Base-by-base conservation (phyloP, 2,888 invertebrate species). In the Fragum fragum region DNA sequence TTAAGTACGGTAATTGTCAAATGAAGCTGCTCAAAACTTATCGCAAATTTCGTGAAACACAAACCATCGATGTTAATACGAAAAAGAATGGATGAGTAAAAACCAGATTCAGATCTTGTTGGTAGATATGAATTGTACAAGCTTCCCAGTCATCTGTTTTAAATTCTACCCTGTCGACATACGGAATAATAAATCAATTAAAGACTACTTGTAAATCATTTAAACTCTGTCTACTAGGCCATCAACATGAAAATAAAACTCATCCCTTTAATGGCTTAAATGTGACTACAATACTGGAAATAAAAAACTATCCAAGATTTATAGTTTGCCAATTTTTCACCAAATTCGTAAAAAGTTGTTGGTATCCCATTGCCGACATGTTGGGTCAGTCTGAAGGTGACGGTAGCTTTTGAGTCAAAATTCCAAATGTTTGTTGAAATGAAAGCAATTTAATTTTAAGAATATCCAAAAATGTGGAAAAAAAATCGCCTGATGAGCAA, bases 131-230 rank as follows among this genome's bases (percentile, higher is more conserved):
- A 36, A 36, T 57, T 57, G 57, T 57, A 26, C 14, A 14, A 47
- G 47, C 42, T 7, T 32, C 9, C 6, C 26, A 39, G 23, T 66
- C 66, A 66, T 66, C 66, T 66, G 66, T 66, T 66, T 66, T 66
- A 21, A 66, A 66, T 66, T 66, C 42, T 42, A 21, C 23, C 42
- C 66, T 66, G 42, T 66, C 66, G 14, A 66, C 66, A 66, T 21
- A 1, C 23, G 39, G 66, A 23, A 66, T 66, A 66, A 66, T 66
- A 66, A 66, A 66, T 66, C 66, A 66, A 42, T 66, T 66, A 66
- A 66, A 66, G 14, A 39, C 42, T 66, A 66, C 66, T 66, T 66
- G 66, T 66, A 66, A 66, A 66, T 66, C 66, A 66, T 66, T 66
- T 42, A 66, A 47, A 47, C 47, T n/a, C n/a, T 47, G 47, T 47